These are phyloP conservation scores for Falcunculus frontatus DNA, from an alignment of 2,113 vertebrate species.

Conservation along the genomic window DNA sequence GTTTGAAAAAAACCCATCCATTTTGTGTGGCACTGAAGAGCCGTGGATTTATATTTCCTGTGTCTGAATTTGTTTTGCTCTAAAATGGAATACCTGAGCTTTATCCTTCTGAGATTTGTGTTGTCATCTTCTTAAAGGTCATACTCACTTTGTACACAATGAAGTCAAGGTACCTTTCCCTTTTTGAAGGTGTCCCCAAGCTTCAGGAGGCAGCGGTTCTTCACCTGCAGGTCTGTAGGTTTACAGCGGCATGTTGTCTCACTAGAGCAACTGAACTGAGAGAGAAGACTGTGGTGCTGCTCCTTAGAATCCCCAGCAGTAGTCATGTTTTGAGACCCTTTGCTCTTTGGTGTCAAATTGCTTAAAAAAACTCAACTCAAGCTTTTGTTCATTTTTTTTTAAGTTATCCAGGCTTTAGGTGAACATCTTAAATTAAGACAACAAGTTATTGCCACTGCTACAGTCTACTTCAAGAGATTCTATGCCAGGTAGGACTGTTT, in stretches of 20 bases:
- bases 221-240: conserved; percentile 7
- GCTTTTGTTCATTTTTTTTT: conserved; percentile 57
- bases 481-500: conserved; percentile 88
- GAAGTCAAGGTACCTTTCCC: not conserved
- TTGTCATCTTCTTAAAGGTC: not conserved
- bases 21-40: not conserved
- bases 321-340: not conserved
- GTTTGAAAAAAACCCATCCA: not conserved
- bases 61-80: not conserved
- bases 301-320: not conserved
- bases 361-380: conserved; percentile 53
- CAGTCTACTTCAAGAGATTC: conserved; percentile 99
- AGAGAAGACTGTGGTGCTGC: not conserved
- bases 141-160: not conserved
- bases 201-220: not conserved
- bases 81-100: not conserved
- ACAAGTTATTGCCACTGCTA: conserved; percentile 98
- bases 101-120: not conserved
- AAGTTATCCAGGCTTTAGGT: conserved; percentile 98
- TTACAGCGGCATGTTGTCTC: not conserved
- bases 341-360: conserved; percentile 45
- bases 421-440: conserved; percentile 99
- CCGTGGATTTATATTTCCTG: not conserved
- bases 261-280: not conserved
- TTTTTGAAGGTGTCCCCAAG: not conserved